Conservation (phyloP, 2,113 vertebrate genomes). For the Malurus elegans region DNA sequence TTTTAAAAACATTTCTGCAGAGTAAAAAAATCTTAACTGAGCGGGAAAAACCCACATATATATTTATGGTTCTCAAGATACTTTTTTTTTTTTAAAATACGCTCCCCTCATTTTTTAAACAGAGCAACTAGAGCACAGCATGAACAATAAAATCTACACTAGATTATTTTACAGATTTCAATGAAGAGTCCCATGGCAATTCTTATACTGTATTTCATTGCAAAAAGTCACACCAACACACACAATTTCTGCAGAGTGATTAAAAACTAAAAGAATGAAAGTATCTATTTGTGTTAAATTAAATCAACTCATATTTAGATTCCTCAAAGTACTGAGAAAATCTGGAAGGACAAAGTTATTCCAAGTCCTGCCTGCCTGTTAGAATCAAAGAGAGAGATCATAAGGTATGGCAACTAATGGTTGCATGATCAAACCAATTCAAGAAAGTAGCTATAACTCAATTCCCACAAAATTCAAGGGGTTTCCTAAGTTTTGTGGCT, state of each 20-base stretch:
- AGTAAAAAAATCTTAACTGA: not conserved
- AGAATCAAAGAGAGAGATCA: not conserved
- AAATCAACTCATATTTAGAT: not conserved
- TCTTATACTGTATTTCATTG: not conserved
- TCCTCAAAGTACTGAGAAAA: not conserved
- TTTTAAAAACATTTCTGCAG: not conserved
- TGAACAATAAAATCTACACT: not conserved
- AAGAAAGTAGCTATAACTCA: not conserved
- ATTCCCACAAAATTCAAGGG: not conserved
- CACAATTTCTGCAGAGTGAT: not conserved
- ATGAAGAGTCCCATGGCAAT: not conserved
- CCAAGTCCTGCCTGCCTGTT: not conserved
- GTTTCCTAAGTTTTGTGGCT: not conserved
- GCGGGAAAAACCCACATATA: not conserved
- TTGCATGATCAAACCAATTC: not conserved
- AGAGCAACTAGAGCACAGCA: not conserved
- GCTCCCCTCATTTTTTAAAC: not conserved
- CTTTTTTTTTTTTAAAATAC: not conserved
- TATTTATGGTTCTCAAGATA: not conserved
- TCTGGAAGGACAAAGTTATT: not conserved
- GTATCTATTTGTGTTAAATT: not conserved
- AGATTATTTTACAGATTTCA: not conserved
- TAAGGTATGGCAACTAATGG: not conserved
- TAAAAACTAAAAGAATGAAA: not conserved
- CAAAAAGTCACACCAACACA: not conserved